A percentile compares a stretch with the other conserved stretches of the same genome.
Conservation (phyloP, 1,140 invertebrate species). For the Drosophila novamexicana region DNA sequence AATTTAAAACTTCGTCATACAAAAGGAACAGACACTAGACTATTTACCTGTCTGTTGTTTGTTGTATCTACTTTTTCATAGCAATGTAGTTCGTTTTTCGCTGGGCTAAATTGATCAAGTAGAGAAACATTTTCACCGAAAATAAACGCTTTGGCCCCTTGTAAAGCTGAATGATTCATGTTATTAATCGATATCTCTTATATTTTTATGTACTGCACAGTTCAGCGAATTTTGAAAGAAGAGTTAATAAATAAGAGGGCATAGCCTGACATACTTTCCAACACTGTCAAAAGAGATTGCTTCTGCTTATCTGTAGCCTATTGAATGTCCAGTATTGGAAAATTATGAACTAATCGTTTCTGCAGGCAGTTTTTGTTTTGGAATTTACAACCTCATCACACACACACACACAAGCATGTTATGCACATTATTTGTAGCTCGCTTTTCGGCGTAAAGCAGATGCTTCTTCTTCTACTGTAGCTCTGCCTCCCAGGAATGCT, state of each 20-base stretch:
- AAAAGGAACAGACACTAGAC: constrained; percentile 3
- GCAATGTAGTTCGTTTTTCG: not conserved
- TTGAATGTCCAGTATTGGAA: no score
- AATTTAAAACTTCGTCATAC: constrained; percentile 29
- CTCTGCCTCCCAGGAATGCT: not conserved
- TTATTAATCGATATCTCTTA: no score
- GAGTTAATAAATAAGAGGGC: no score
- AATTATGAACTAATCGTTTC: not conserved
- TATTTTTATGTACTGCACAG: no score
- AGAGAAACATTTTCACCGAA: no score
- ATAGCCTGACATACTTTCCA: not conserved
- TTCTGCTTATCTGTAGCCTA: not conserved
- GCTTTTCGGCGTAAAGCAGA: constrained; percentile 38
- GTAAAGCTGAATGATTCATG: no score
- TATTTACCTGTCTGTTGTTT: constrained; percentile 7
- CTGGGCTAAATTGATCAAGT: not conserved
- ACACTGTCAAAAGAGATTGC: not conserved
- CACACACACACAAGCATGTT: not conserved
- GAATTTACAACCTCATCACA: not conserved
- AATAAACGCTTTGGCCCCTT: no score
- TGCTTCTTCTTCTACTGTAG: constrained; percentile 25
- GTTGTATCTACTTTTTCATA: not conserved
- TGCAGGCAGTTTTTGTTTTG: not conserved
- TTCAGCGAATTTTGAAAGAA: no score
- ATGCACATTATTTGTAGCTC: constrained; percentile 21